Evolutionary conservation across 1,140 invertebrate genomes (phyloP).

Genomic region (Triops longicaudatus): DNA sequence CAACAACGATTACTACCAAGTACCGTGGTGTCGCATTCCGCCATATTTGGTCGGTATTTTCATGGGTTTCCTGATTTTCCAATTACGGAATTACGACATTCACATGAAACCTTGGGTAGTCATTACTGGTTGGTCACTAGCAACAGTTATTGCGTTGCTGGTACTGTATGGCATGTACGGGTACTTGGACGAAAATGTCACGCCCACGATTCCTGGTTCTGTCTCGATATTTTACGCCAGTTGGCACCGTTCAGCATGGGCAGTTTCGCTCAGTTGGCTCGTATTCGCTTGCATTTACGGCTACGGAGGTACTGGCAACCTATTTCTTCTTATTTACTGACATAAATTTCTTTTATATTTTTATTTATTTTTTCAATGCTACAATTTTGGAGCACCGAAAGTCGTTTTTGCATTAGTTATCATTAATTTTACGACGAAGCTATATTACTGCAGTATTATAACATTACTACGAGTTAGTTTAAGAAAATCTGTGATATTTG

Average conservation of each 20-base stretch:
- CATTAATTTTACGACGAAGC: no score
- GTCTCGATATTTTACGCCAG: slow-evolving; percentile 51
- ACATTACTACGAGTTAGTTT: no score
- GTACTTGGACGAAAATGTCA: neutral
- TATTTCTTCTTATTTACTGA: neutral
- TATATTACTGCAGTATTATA: no score
- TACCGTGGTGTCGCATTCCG: slow-evolving; percentile 21
- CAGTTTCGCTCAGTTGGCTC: slow-evolving; percentile 54
- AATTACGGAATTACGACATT: neutral
- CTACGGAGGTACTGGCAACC: slow-evolving; percentile 48
- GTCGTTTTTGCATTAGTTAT: no score
- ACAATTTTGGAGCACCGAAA: no score
- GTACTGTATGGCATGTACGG: neutral
- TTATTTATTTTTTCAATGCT: no score
- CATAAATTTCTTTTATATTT: no score
- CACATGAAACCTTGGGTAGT: slow-evolving; percentile 16
- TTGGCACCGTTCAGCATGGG: slow-evolving; percentile 51
- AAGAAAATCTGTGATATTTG: no score
- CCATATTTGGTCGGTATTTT: slow-evolving; percentile 23
- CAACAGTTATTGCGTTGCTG: neutral
- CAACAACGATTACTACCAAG: slow-evolving; percentile 8
- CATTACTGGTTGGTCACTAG: neutral
- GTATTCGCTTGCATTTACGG: slow-evolving; percentile 68
- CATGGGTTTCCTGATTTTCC: slow-evolving; percentile 8
- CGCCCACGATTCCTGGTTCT: neutral